These are phyloP conservation scores for Nomada ruficornis DNA, from an alignment of 2,888 invertebrate genomes.

Conservation along the genomic window DNA sequence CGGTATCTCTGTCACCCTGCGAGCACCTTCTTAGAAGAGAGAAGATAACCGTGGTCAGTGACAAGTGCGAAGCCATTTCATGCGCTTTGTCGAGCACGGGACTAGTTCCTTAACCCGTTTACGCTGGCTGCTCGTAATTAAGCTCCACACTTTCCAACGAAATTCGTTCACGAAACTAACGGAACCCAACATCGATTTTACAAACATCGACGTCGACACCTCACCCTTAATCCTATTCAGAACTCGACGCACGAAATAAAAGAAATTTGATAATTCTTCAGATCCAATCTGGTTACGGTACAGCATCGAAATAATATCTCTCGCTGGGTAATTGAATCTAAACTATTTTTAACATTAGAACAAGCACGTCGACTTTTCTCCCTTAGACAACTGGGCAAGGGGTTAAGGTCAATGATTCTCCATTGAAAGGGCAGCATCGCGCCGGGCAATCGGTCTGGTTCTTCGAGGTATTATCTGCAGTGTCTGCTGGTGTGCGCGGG, in stretches of 20 bases:
- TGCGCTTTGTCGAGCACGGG: constrained; percentile 40
- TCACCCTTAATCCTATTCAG: too few relatives aligned
- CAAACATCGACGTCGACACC: too few relatives aligned
- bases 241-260: too few relatives aligned
- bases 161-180: not conserved
- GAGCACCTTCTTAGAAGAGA: constrained; percentile 75
- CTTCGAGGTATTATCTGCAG: constrained; percentile 50
- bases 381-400: not conserved
- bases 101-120: constrained; percentile 46
- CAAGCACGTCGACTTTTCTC: not conserved
- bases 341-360: too few relatives aligned
- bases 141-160: not conserved
- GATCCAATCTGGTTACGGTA: too few relatives aligned
- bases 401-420: not conserved
- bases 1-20: constrained; percentile 70
- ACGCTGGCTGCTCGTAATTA: constrained; percentile 26
- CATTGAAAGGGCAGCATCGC: constrained; percentile 18
- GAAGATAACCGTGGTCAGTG: constrained; percentile 72
- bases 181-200: not conserved
- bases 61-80: constrained; percentile 76
- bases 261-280: too few relatives aligned
- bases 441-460: constrained; percentile 35
- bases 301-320: too few relatives aligned
- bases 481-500: constrained; percentile 23
- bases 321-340: too few relatives aligned